Evolutionary conservation across 2,113 vertebrate species (phyloP).

Genomic region (Noturus placidus): DNA sequence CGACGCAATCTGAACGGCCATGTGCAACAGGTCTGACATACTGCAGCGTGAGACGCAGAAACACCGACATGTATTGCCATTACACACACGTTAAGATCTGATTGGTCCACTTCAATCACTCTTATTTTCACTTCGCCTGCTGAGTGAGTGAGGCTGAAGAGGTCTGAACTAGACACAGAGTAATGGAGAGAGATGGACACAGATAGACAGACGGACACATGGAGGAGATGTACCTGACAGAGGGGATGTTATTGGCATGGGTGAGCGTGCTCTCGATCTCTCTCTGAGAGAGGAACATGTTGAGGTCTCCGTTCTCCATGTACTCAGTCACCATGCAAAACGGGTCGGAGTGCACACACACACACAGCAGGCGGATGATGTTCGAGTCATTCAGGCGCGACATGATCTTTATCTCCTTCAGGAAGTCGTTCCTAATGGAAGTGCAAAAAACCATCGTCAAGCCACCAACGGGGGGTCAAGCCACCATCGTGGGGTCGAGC

Average conservation of each 20-base stretch:
- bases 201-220: conserved; percentile 53
- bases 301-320: conserved; percentile 76
- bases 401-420: conserved; percentile 88
- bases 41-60: conserved; percentile 55
- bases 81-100: neutral
- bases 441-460: no score
- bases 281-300: conserved; percentile 79
- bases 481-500: neutral
- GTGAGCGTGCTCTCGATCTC: conserved; percentile 78
- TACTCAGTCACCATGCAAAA: conserved; percentile 79
- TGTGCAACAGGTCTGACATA: conserved; percentile 78
- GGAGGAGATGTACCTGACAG: conserved; percentile 53
- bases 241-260: conserved; percentile 65
- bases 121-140: neutral
- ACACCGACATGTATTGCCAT: neutral
- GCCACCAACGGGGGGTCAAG: neutral
- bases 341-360: conserved; percentile 79
- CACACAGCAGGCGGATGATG: conserved; percentile 83
- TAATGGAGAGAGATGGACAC: conserved; percentile 6
- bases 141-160: neutral
- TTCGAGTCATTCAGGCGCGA: conserved; percentile 81
- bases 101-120: neutral
- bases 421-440: conserved; percentile 76
- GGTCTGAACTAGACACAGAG: conserved; percentile 28
- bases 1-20: conserved; percentile 81